A percentile compares a stretch with the other conserved stretches of the same genome.
Evolutionary conservation across 2,888 invertebrate species (phyloP).

Genomic region (Chelonus formosanus): DNA sequence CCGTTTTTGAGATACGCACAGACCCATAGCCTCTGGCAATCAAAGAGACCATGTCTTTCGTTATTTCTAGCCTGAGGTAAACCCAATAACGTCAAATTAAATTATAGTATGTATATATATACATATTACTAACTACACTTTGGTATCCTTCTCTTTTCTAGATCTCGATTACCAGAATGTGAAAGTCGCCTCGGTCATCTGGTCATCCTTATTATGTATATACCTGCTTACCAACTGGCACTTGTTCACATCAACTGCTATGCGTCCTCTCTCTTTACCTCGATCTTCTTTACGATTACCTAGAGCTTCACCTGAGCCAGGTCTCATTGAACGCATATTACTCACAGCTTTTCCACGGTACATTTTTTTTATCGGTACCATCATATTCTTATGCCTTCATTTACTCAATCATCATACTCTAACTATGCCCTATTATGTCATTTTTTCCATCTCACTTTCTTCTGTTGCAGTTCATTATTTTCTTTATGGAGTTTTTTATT

Average conservation of each 20-base stretch:
- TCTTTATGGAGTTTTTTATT: too few relatives aligned
- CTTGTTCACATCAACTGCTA: slow-evolving; percentile 17
- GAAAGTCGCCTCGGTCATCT: slow-evolving; percentile 47
- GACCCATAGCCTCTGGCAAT: too few relatives aligned
- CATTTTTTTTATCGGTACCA: too few relatives aligned
- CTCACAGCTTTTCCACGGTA: neutral
- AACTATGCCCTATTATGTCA: too few relatives aligned
- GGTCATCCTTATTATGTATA: slow-evolving; percentile 48
- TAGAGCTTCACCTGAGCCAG: neutral
- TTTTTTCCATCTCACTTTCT: too few relatives aligned
- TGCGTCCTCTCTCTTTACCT: slow-evolving; percentile 5
- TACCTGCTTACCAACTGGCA: slow-evolving; percentile 33
- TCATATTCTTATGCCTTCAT: too few relatives aligned
- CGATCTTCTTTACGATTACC: neutral
- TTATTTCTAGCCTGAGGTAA: too few relatives aligned
- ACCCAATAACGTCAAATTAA: too few relatives aligned
- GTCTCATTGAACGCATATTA: neutral
- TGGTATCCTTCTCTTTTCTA: slow-evolving; percentile 22
- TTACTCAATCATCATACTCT: too few relatives aligned
- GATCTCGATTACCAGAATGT: slow-evolving; percentile 47
- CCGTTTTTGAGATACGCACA: too few relatives aligned
- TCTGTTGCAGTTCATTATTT: too few relatives aligned
- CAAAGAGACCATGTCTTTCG: too few relatives aligned
- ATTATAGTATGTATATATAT: slow-evolving; percentile 4
- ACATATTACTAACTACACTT: neutral